These are phyloP conservation scores for Saccostrea echinata DNA, from an alignment of 1,140 invertebrate genomes.

Conservation along the genomic window DNA sequence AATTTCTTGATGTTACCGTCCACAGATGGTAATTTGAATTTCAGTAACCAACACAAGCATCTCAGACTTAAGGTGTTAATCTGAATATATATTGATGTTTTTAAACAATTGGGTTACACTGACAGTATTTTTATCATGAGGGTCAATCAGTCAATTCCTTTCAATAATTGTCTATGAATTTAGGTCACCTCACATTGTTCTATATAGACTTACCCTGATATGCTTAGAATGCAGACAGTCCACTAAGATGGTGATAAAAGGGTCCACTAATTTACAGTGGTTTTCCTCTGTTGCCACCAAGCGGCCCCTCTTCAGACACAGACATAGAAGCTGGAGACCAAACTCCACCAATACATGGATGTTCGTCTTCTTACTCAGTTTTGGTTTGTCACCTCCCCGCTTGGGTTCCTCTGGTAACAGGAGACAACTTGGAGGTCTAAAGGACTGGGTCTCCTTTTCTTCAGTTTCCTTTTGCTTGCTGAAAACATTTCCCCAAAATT, in stretches of 20 bases:
- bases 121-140: too few species aligned
- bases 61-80: slow-evolving; percentile 78
- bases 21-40: slow-evolving; percentile 87
- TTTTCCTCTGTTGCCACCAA: slow-evolving; percentile 69
- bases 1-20: slow-evolving; percentile 85
- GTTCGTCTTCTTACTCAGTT: slow-evolving; percentile 87
- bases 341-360: slow-evolving; percentile 94
- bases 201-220: slow-evolving; percentile 81
- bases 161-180: too few species aligned
- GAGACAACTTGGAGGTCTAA: slow-evolving; percentile 70
- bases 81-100: slow-evolving; percentile 58
- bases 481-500: background rate
- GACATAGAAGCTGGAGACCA: slow-evolving; percentile 88
- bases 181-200: background rate
- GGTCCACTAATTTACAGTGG: slow-evolving; percentile 86
- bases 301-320: slow-evolving; percentile 87
- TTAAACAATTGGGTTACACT: too few species aligned
- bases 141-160: too few species aligned
- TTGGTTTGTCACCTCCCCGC: slow-evolving; percentile 80
- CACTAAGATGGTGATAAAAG: slow-evolving; percentile 88
- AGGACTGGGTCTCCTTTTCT: slow-evolving; percentile 52
- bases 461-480: slow-evolving; percentile 42
- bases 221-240: slow-evolving; percentile 91
- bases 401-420: slow-evolving; percentile 66
- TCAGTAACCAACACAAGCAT: slow-evolving; percentile 83